Conservation (phyloP, 1,140 invertebrate species). For the Camponotus floridanus region DNA sequence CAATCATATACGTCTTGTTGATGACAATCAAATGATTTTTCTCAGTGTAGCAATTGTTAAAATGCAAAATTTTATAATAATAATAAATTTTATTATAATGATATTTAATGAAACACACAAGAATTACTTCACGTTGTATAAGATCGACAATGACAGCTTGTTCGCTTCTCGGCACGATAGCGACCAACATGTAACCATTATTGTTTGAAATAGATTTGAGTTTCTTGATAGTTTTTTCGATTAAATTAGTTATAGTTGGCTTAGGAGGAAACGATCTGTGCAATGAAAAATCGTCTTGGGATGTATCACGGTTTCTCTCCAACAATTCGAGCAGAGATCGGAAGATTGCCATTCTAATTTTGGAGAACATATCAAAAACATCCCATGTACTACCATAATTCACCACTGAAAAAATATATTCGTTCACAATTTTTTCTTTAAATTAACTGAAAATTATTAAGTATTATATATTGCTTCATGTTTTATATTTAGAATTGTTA, state of each 20-base stretch:
- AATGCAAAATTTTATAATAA: background rate
- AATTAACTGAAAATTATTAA: background rate
- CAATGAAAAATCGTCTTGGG: background rate
- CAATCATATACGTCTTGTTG: no score
- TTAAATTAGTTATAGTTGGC: conserved; percentile 57
- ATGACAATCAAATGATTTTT: no score
- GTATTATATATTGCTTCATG: background rate
- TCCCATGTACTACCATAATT: conserved; percentile 64
- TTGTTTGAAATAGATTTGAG: conserved; percentile 68
- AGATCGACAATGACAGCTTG: conserved; percentile 55
- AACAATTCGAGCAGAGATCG: conserved; percentile 71
- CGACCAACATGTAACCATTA: conserved; percentile 76
- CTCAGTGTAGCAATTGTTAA: background rate
- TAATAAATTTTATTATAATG: no score
- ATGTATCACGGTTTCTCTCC: background rate
- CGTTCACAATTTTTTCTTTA: background rate
- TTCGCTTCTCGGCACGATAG: conserved; percentile 58
- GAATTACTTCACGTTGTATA: conserved; percentile 70
- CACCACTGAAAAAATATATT: background rate
- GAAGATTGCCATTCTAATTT: conserved; percentile 73
- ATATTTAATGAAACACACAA: background rate
- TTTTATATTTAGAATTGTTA: background rate
- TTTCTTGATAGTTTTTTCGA: conserved; percentile 68
- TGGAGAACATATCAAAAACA: conserved; percentile 74
- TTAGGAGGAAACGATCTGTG: background rate